Evolutionary conservation across 2,797 vertebrate species (phyloP).

Genomic region (Thunnus albacares): DNA sequence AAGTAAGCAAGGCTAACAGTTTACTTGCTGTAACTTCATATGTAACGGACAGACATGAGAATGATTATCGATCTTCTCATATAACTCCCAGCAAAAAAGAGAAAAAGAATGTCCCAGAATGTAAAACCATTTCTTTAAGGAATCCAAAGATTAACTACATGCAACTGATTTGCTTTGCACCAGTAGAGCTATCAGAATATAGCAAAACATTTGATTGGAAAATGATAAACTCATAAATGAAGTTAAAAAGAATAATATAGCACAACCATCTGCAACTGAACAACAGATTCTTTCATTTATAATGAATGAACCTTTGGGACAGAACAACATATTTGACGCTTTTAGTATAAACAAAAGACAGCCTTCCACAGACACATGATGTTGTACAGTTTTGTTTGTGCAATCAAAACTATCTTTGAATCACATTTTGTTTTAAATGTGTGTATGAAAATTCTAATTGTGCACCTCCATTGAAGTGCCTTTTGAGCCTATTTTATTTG

Average conservation of each 20-base stretch:
- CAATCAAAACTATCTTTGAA: neutral
- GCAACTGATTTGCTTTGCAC: neutral
- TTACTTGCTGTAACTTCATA: neutral
- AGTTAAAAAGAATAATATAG: neutral
- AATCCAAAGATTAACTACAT: no score
- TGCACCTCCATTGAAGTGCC: neutral
- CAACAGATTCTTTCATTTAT: neutral
- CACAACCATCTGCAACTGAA: neutral
- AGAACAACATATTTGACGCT: neutral
- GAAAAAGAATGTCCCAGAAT: no score
- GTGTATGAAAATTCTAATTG: neutral
- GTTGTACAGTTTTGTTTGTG: neutral
- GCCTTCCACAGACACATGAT: neutral
- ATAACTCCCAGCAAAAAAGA: no score
- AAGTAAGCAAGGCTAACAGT: neutral
- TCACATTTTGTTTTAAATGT: slow-evolving; percentile 2
- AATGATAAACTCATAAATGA: neutral
- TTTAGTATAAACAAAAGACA: neutral
- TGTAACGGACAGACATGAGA: no score
- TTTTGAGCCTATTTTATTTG: slow-evolving; percentile 13
- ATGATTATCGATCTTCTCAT: no score
- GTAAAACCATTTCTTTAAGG: no score
- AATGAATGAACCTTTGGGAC: neutral
- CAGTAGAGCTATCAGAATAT: neutral
- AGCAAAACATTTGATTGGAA: no score